Evolutionary conservation across 92 coral and sea anemone genomes (phyloP), one percentile per base, ranked within the genome.

Genomic region (Anthopleura xanthogrammica): DNA sequence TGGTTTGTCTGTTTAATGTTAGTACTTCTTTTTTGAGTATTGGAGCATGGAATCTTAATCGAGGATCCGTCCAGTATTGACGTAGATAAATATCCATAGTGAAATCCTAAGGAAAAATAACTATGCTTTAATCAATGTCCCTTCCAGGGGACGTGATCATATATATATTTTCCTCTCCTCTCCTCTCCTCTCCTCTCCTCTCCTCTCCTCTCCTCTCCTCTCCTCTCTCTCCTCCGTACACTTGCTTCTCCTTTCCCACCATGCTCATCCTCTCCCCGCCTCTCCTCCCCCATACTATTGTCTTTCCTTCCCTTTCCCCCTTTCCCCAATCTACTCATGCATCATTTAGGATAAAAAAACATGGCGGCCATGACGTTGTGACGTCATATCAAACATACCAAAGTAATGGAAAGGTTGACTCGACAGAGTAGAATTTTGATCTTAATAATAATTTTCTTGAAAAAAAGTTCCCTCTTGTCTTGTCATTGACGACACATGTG

Each of bases 1-100:
- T 92, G 3, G 98, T 96, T 87, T 96, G 97, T 71, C 99, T 86
- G 76, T 95, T 96, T 60, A 96, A 85, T 52, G 99, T 96, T 24
- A 96, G 52, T 0, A 84, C 58, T 46, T 96, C 91, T 40, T 85
- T 86, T 12, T 90, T 68, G 12, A 83, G 39, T 16, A 82, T 73
- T 8, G 81, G 85, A 2, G 81, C 89, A 16, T 76, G 82, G 64
- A 96, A 96, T 9, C 81, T 81, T 23, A 96, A 85, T 13, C 99
- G 96, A 72, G 95, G 98, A 78, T 96, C 99, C 41, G 88, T 79
- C 99, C 99, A 96, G 82, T 96, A 96, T 75, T 96, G 99, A 13
- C 99, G 95, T 23, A 96, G 86, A 42, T 96, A 96, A 71, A 96
- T 89, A 72, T 96, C 99, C 74, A 96, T 92, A 0, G 99, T 96